Base-by-base conservation (phyloP, 2,797 vertebrate genomes). In the Ceyx erithaca region DNA sequence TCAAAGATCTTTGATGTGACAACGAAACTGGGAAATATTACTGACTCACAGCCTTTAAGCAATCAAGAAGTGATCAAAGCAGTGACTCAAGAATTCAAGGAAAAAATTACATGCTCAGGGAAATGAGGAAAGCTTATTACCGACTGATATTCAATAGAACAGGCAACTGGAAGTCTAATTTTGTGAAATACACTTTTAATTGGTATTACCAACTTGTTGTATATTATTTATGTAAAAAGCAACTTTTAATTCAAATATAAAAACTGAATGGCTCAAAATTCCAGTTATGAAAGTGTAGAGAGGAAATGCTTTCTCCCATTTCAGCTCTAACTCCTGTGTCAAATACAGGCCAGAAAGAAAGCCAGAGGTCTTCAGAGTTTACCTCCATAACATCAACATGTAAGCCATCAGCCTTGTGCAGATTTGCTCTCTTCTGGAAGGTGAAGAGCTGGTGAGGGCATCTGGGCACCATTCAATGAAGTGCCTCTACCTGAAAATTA, bases 1-100 rank as follows among this genome's bases (percentile, higher is more conserved):
- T 95, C 67, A 92, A 64, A 95, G 83, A 95, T 92, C 95, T 95
- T 95, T 95, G 94, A 95, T 94, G 88, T 93, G 94, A 94, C 92
- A 95, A 82, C 2, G 0, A 90, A 92, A 64, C 84, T 83, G 94
- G 92, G 95, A 76, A 76, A 82, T 92, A 93, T 90, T 92, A 92
- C 79, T 67, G 59, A 92, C 92, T 93, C 96, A 95, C 93, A 94
- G 92, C 96, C 84, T 76, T 91, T 92, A 92, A 96, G 94, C 95
- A 87, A 96, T 93, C 93, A 95, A 92, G 93, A 86, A 83, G 62
- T 77, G 79, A 93, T 97, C 92, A 92, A 91, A 90, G 94, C 91
- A 69, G 80, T 90, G 94, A 95, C 92, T 96, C 95, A 89, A 94
- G 93, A 94, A 95, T 94, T 90, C 93, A 83, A 72, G 94, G 88